These are phyloP conservation scores for Spinus olivaceus DNA, from an alignment of 2,797 vertebrate genomes.

Conservation along the genomic window DNA sequence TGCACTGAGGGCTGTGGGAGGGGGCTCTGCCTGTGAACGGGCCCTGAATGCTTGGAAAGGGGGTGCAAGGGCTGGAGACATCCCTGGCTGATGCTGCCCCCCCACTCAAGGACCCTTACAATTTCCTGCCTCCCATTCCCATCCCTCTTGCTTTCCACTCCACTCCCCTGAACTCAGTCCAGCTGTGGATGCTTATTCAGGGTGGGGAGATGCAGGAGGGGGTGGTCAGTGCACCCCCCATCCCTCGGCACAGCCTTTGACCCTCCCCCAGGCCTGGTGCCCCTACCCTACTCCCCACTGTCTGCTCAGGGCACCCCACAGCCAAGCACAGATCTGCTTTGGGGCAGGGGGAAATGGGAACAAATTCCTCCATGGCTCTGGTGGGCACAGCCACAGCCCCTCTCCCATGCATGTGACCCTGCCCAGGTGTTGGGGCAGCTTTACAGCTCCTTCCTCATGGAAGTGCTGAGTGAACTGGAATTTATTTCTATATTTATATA, in stretches of 20 bases:
- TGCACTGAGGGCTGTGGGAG: fast-evolving
- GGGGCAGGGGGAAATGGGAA: fast-evolving
- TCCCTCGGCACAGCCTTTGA: not conserved
- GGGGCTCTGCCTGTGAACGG: not conserved
- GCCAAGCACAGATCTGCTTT: fast-evolving
- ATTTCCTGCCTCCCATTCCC: not conserved
- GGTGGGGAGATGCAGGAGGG: not conserved
- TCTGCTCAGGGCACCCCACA: not conserved
- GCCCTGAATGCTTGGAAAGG: not conserved
- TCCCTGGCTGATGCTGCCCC: not conserved
- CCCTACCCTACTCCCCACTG: not conserved
- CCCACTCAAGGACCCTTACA: fast-evolving
- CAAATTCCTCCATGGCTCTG: fast-evolving
- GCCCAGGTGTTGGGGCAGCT: not conserved
- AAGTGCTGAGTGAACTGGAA: fast-evolving
- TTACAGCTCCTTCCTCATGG: fast-evolving
- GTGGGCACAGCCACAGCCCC: not conserved
- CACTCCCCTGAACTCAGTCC: fast-evolving
- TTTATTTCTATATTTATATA: not conserved
- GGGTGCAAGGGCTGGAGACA: not conserved
- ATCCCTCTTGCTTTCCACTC: not conserved
- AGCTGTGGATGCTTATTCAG: not conserved
- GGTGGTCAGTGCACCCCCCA: fast-evolving
- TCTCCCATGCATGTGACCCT: fast-evolving
- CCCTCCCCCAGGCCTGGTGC: fast-evolving